Base-by-base conservation (phyloP, 2,797 vertebrate genomes). In the Pangasius krempfi region DNA sequence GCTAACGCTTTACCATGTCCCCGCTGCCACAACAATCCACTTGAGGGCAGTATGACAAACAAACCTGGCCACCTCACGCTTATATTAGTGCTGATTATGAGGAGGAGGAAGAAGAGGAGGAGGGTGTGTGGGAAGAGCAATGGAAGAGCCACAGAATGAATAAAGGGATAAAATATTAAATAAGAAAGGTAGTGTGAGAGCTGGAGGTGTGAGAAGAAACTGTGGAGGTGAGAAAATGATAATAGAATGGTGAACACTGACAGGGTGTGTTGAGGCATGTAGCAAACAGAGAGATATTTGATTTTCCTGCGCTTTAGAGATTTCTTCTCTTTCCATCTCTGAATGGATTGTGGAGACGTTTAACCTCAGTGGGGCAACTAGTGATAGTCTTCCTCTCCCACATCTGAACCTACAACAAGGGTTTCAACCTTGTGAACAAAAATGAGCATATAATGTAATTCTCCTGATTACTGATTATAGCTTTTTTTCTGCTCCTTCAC, bases 381-480 rank as follows among this genome's bases (percentile, higher is more conserved):
- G 91, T 86, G 90, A 93, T 92, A 92, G 92, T 92, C 81, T 94
- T 94, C 92, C 92, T 93, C 94, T 89, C 87, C 66, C 90, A 92
- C 87, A 90, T 81, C 90, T 90, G 92, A 91, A 93, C 92, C 92
- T 93, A 94, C 94, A 95, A 93, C 92, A 94, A 93, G 93, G 94
- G 94, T 95, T 94, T 92, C 93, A 92, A 93, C 94, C 94, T 91
- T 89, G 75, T 91, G 93, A 94, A 95, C 94, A 94, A 90, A 94
- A 94, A 95, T 95, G 94, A 92, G 56, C 25, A 62, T 66, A 44
- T 66, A 76, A 76, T 76, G 37, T 86, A 96, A 95, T 96, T 94
- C 92, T 90, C 22, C 93, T 94, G 94, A 94, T 93, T 93, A 92
- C 91, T 92, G 91, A 92, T 72, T 50, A 79, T 62, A 84, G 60